Evolutionary conservation across 2,797 vertebrate species (phyloP).

Genomic region (Anguilla pacifica): DNA sequence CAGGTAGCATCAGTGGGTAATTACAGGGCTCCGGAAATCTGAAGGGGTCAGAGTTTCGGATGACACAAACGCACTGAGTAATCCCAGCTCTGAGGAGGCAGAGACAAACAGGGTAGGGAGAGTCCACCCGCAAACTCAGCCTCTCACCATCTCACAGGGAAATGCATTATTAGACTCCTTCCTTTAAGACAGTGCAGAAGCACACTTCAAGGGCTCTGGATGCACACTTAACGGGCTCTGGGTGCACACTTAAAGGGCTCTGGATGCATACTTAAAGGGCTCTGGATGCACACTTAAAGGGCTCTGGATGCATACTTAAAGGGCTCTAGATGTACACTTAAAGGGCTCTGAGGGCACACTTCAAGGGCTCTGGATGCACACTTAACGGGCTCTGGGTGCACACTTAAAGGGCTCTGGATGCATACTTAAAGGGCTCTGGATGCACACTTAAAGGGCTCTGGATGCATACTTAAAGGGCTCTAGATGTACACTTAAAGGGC

Average conservation of each 20-base stretch:
- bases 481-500: too few relatives aligned
- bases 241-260: too few relatives aligned
- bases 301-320: not conserved
- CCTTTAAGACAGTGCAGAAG: not conserved
- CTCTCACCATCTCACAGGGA: not conserved
- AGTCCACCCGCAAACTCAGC: not conserved
- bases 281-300: too few relatives aligned
- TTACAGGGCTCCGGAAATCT: not conserved
- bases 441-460: not conserved
- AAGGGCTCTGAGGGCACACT: not conserved
- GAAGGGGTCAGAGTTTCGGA: not conserved
- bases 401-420: too few relatives aligned
- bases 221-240: not conserved
- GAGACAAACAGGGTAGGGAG: not conserved
- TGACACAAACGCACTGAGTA: conserved; percentile 11
- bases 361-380: not conserved
- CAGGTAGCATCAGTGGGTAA: conserved; percentile 9
- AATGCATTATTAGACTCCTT: not conserved
- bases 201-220: not conserved
- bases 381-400: too few relatives aligned
- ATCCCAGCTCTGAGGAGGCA: not conserved
- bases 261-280: too few relatives aligned
- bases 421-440: too few relatives aligned
- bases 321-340: not conserved
- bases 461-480: too few relatives aligned